These are phyloP conservation scores for Apamea monoglypha DNA, from an alignment of 2,888 invertebrate species.

Conservation along the genomic window DNA sequence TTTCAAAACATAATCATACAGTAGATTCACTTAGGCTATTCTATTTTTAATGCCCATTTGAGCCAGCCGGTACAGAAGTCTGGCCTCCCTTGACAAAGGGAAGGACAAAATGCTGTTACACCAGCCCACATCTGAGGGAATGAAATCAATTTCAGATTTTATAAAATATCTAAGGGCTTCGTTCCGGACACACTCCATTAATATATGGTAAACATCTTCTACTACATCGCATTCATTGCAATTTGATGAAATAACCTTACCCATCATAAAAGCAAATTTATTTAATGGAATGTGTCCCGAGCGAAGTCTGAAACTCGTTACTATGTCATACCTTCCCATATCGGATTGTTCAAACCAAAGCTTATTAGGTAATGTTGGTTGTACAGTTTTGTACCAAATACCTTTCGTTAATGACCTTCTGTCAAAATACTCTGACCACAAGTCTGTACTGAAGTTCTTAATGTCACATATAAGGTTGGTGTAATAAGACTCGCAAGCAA, in stretches of 20 bases:
- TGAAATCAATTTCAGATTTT: neutral
- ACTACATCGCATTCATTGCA: too few species aligned
- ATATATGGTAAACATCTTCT: too few species aligned
- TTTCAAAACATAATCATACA: too few species aligned
- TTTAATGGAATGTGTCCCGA: too few species aligned
- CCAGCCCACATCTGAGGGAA: neutral
- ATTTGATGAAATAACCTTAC: too few species aligned
- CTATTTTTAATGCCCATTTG: too few species aligned
- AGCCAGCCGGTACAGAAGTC: too few species aligned
- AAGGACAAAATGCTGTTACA: slow-evolving; percentile 5
- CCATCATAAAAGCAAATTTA: too few species aligned
- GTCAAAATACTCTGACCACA: neutral
- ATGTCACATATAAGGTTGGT: neutral
- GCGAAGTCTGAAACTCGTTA: slow-evolving; percentile 1
- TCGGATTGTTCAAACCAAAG: neutral
- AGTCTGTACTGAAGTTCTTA: neutral
- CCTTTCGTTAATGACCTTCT: slow-evolving; percentile 5
- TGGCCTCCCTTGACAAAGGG: neutral
- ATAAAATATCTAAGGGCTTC: neutral
- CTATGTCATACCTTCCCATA: neutral
- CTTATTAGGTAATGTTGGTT: neutral
- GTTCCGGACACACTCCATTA: neutral
- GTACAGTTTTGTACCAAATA: slow-evolving; percentile 1
- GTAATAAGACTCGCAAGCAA: neutral
- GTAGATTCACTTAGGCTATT: too few species aligned